These are phyloP conservation scores for Malacosoma neustria DNA, from an alignment of 2,888 invertebrate genomes.

Conservation along the genomic window DNA sequence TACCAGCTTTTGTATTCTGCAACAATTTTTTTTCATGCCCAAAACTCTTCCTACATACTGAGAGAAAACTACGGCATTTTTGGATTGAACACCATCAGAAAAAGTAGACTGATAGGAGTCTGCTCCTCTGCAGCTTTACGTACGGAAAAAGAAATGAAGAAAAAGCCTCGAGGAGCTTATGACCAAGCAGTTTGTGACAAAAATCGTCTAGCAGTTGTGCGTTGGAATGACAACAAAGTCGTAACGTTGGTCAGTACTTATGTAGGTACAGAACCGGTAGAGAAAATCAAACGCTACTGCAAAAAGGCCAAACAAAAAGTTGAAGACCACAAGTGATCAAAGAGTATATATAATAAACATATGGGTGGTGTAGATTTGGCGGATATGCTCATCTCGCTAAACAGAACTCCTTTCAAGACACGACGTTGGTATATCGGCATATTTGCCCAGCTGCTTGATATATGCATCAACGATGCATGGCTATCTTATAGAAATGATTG, in stretches of 20 bases:
- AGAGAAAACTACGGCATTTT: constrained; percentile 16
- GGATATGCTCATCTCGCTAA: constrained; percentile 6
- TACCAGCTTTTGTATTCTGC: constrained; percentile 8
- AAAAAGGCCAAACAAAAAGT: too few relatives aligned
- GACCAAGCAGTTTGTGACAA: constrained; percentile 8
- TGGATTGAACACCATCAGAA: constrained; percentile 16
- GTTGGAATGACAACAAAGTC: constrained; percentile 8
- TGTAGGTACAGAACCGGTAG: neutral
- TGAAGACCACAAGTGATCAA: too few relatives aligned
- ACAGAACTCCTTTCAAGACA: constrained; percentile 6
- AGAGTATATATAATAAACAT: too few relatives aligned
- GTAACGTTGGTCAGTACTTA: constrained; percentile 10
- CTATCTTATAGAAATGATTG: too few relatives aligned
- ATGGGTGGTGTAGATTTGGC: constrained; percentile 1
- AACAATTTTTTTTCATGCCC: constrained; percentile 9
- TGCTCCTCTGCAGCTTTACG: constrained; percentile 11
- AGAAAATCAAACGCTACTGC: constrained; percentile 4
- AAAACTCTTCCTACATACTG: constrained; percentile 3
- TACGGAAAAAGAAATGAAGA: constrained; percentile 17
- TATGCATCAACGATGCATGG: too few relatives aligned
- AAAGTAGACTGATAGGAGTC: constrained; percentile 16
- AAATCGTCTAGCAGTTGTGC: constrained; percentile 1
- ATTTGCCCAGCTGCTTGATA: constrained; percentile 7
- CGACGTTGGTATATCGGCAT: constrained; percentile 6
- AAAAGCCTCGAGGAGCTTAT: constrained; percentile 12